Percentiles rank a stretch among this genome's conserved stretches.
Evolutionary conservation across 2,113 vertebrate species (phyloP).

Genomic region (Channa argus): DNA sequence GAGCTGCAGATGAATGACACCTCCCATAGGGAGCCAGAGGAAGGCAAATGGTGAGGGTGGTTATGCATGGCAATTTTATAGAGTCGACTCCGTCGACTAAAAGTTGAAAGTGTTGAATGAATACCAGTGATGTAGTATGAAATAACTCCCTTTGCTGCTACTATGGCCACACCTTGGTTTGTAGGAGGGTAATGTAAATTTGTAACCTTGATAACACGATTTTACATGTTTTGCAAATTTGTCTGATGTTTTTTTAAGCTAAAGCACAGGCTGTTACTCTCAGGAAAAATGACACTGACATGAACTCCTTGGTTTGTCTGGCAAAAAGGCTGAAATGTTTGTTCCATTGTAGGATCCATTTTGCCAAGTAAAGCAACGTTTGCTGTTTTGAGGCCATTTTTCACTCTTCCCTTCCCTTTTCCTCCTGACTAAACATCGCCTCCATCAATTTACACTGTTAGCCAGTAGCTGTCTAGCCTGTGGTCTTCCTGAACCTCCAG

Average conservation of each 20-base stretch:
- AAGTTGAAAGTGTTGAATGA: slow-evolving; percentile 31
- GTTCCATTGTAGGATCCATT: slow-evolving; percentile 16
- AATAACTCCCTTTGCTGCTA: slow-evolving; percentile 27
- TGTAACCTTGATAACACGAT: slow-evolving; percentile 32
- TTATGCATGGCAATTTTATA: slow-evolving; percentile 47
- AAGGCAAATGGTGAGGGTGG: slow-evolving; percentile 7
- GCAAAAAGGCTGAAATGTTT: slow-evolving; percentile 26
- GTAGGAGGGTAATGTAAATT: slow-evolving; percentile 32
- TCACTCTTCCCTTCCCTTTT: slow-evolving; percentile 33
- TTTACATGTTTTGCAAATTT: slow-evolving; percentile 5
- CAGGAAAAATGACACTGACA: not conserved
- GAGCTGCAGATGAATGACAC: slow-evolving; percentile 49
- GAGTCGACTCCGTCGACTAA: slow-evolving; percentile 27
- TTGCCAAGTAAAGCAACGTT: slow-evolving; percentile 46
- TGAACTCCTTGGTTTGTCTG: slow-evolving; percentile 8
- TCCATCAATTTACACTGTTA: slow-evolving; percentile 50
- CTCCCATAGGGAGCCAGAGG: slow-evolving; percentile 21
- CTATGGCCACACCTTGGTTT: slow-evolving; percentile 35
- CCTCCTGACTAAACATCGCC: slow-evolving; percentile 42
- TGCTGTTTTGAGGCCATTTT: slow-evolving; percentile 41
- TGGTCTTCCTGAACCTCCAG: slow-evolving; percentile 41
- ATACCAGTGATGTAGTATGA: slow-evolving; percentile 33
- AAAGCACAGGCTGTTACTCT: slow-evolving; percentile 12
- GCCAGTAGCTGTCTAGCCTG: slow-evolving; percentile 46
- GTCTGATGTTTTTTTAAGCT: slow-evolving; percentile 23